phyloP scores from a whole-genome alignment of 2,797 vertebrate species.

The Sebastes reedi region DNA sequence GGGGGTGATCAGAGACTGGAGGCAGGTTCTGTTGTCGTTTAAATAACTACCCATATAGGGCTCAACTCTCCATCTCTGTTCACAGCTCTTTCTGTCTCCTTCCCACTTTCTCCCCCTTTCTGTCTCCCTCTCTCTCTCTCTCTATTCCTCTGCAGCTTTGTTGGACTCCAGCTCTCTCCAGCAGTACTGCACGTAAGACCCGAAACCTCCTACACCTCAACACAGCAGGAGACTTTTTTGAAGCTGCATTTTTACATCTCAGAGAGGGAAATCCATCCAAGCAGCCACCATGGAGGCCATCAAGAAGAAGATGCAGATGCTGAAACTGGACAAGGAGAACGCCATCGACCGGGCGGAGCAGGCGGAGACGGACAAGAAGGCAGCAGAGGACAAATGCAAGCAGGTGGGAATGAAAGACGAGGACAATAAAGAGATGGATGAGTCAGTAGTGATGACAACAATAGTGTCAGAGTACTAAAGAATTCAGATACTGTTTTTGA shows the following conservation, averaged over 20 bases:
- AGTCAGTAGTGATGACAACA: not conserved
- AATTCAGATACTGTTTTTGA: not conserved
- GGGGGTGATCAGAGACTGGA: conserved; percentile 72
- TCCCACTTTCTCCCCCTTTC: conserved; percentile 47
- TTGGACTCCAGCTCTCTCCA: conserved; percentile 14
- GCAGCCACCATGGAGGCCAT: conserved; percentile 91
- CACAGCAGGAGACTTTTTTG: conserved; percentile 10
- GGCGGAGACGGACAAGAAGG: conserved; percentile 93
- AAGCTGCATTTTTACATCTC: conserved; percentile 34
- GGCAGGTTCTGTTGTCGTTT: conserved; percentile 78
- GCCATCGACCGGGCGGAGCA: conserved; percentile 94
- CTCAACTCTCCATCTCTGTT: conserved; percentile 67
- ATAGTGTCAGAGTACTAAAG: not conserved
- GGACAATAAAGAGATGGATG: not conserved
- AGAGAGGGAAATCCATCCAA: conserved; percentile 1
- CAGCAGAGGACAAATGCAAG: conserved; percentile 92
- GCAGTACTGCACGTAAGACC: not conserved
- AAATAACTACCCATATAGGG: conserved; percentile 83
- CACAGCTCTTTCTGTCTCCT: conserved; percentile 58
- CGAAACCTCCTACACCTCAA: conserved; percentile 33
- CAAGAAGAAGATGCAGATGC: conserved; percentile 99
- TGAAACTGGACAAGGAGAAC: conserved; percentile 96
- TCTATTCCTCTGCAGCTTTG: conserved; percentile 39
- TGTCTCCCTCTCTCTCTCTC: conserved; percentile 25
- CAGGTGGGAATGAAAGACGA: conserved; percentile 81